A percentile compares a stretch with the other conserved stretches of the same genome.
phyloP scores from a whole-genome alignment of 2,113 vertebrate genomes.

The Gallinago media region DNA sequence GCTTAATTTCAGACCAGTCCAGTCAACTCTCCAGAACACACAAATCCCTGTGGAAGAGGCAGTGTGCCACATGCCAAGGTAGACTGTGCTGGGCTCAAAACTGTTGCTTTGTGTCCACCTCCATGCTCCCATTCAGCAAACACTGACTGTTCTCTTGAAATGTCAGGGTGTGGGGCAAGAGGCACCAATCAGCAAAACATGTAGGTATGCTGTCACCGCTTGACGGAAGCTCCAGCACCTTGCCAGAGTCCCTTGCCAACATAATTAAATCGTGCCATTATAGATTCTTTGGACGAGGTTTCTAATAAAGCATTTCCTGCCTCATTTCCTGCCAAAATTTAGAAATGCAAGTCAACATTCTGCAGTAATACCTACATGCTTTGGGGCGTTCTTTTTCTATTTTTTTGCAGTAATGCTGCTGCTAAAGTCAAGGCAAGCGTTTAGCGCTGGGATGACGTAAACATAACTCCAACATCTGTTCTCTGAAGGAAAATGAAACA shows the following conservation, averaged over 20 bases:
- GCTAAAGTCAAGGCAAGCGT: background rate
- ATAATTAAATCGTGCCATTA: background rate
- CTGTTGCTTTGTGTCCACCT: background rate
- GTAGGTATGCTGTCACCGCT: rapidly evolving
- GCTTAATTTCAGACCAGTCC: background rate
- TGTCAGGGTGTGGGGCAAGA: background rate
- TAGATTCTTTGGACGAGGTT: background rate
- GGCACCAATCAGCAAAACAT: background rate
- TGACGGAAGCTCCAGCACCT: background rate
- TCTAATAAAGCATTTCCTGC: slow-evolving; percentile 22
- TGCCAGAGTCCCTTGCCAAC: background rate
- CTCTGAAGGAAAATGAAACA: background rate
- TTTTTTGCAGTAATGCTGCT: background rate
- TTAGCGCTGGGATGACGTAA: background rate
- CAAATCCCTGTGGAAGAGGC: background rate
- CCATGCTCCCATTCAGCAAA: background rate
- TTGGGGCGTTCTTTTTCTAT: background rate
- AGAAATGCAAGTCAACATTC: background rate
- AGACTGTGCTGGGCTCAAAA: background rate
- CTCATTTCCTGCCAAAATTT: background rate
- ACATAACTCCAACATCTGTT: background rate
- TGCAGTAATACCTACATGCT: background rate
- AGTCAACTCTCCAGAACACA: background rate
- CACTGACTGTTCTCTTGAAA: background rate
- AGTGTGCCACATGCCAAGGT: background rate